These are phyloP conservation scores for Cancer borealis DNA, from an alignment of 2,888 invertebrate genomes.

Conservation along the genomic window DNA sequence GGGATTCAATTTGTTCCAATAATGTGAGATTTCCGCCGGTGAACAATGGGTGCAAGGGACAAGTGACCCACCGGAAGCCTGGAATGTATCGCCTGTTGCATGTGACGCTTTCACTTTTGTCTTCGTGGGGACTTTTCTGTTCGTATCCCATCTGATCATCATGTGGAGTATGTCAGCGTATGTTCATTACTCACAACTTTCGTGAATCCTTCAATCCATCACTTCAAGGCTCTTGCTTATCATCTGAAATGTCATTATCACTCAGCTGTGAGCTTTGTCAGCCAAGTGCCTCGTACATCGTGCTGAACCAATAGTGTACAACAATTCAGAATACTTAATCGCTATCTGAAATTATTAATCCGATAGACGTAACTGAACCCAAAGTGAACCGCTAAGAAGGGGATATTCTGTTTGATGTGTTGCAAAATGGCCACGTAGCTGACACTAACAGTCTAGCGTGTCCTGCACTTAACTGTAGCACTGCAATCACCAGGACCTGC, in stretches of 20 bases:
- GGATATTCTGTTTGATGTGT: background rate
- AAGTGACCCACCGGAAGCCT: background rate
- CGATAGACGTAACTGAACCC: background rate
- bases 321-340: background rate
- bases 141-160: background rate
- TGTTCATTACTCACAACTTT: no score
- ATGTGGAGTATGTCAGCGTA: background rate
- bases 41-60: background rate
- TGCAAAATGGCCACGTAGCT: background rate
- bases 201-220: no score
- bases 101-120: background rate
- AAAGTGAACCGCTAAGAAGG: background rate
- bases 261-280: background rate
- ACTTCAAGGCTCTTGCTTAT: background rate
- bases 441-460: background rate
- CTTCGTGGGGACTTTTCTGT: background rate
- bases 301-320: background rate
- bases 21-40: slow-evolving; percentile 25
- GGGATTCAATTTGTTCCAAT: slow-evolving; percentile 25
- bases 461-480: background rate
- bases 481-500: background rate
- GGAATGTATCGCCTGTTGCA: background rate
- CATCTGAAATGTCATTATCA: background rate
- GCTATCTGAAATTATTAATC: background rate
- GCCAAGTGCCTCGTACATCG: background rate